Conservation (phyloP, 53 echinoderm and acorn worm genomes). For the Pentamera pediparva region DNA sequence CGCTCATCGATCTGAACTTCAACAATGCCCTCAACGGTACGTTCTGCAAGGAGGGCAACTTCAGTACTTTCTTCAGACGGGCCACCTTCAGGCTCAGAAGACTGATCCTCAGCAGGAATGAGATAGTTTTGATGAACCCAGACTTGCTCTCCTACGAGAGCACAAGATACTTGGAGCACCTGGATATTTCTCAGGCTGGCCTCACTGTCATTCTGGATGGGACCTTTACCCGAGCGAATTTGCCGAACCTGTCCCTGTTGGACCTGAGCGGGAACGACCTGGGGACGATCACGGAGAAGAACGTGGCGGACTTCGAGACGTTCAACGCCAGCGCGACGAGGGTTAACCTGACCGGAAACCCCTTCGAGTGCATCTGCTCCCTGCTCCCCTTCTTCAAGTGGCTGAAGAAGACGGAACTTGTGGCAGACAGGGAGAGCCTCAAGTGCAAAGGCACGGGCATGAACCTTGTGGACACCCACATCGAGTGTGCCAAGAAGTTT, state of each 20-base stretch:
- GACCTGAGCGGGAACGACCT: slow-evolving; percentile 67
- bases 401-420: slow-evolving; percentile 46
- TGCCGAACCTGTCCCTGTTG: slow-evolving; percentile 47
- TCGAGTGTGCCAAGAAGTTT: slow-evolving; percentile 13
- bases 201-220: slow-evolving; percentile 26
- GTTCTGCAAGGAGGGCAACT: slow-evolving; percentile 19
- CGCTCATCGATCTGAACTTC: slow-evolving; percentile 53
- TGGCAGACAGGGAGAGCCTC: slow-evolving; percentile 36
- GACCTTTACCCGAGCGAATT: slow-evolving; percentile 30
- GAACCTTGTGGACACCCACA: slow-evolving; percentile 12
- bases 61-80: slow-evolving; percentile 29
- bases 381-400: slow-evolving; percentile 48
- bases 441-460: slow-evolving; percentile 23
- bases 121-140: slow-evolving; percentile 33
- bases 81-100: slow-evolving; percentile 32
- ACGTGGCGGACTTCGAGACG: slow-evolving; percentile 21
- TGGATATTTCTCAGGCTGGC: slow-evolving; percentile 47
- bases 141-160: slow-evolving; percentile 6
- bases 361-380: slow-evolving; percentile 60
- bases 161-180: slow-evolving; percentile 4
- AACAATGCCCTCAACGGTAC: slow-evolving; percentile 33
- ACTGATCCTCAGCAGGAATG: slow-evolving; percentile 58
- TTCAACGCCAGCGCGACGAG: slow-evolving; percentile 25
- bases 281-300: slow-evolving; percentile 14
- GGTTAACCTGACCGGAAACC: slow-evolving; percentile 60